Base-by-base conservation (phyloP, 2,888 invertebrate genomes). In the Lepidochrysops patricia region DNA sequence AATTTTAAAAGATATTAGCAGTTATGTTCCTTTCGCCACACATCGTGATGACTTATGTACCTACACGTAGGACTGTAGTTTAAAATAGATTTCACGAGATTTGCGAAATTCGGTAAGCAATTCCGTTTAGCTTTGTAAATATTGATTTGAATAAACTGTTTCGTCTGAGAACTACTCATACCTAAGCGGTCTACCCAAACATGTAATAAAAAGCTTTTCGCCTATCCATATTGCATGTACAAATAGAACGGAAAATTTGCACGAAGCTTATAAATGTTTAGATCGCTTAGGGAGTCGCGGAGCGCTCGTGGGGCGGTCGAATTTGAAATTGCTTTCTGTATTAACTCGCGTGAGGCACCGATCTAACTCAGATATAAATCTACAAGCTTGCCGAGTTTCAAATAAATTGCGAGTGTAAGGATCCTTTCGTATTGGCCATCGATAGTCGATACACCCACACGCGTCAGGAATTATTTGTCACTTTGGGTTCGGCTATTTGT, bases 341-440 rank as follows among this genome's bases (percentile, higher is more conserved):
- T n/a, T 73, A 67, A 72, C 66, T 83, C 76, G 82, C 81, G 84
- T 83, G 82, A 77, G 79, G 69, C 74, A 72, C 79, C 75, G 74
- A 81, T 82, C 79, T 76, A 74, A 70, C 72, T 71, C 72, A 75
- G 82, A 85, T 85, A 86, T 82, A 84, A 85, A 86, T 84, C 82
- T 84, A 79, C 79, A 75, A 76, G 76, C 75, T 74, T 74, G 76
- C 74, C 72, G 79, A 79, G 77, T 77, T 80, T 77, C 73, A 75
- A 82, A 84, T 85, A 84, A 82, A 85, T 84, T 81, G 82, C 80
- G 68, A 79, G 79, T 80, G 75, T 79, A 79, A 78, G 78, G 76
- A 80, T 78, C 73, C 72, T 70, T 75, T 76, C 78, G 77, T 77
- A 80, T 79, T 75, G 70, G 71, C 74, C 72, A 63, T 62, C 64